Evolutionary conservation across 1,140 invertebrate genomes (phyloP), one percentile per base, ranked within the genome.

Genomic region (Sinonovacula constricta): DNA sequence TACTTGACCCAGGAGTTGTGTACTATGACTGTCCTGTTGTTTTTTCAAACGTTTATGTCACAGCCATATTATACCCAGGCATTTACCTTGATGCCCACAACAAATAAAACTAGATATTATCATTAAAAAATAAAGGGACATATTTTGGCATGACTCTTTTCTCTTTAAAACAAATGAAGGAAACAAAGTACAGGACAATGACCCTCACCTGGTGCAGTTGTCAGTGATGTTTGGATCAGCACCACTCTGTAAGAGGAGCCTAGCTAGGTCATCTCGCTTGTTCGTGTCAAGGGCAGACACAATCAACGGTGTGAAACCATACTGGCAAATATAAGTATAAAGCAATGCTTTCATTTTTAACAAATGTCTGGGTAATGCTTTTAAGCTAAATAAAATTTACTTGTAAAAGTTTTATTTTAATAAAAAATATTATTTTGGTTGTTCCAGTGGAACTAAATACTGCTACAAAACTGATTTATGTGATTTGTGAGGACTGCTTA

Each of bases 241-340:
- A 24, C 31, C 31, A 31, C 60, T 62, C 22, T 69, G 56, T 30
- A 78, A 56, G n/a, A 78, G 30, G 12, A 51, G 31, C 26, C 66
- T 49, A 51, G 75, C 63, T 18, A 62, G 26, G 39, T 69, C 65
- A 63, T 78, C 75, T 53, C 53, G 57, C 57, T 78, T 78, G 31
- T 49, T 30, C n/a, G 53, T 24, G 30, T 70, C 75, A 15, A n/a
- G 39, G n/a, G 70, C 66, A 4, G 75, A 78, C 30, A 78, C 24
- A 51, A 69, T 69, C 28, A 78, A 34, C 3, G 75, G 75, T 18
- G 75, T 78, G 3, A 49, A 15, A 14, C 75, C 75, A 15, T 62
- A 33, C 75, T 78, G 49, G 26, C 65, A 66, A 18, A 56, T 3
- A 57, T 24, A 74, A 4, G 22, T n/a, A 68, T 10, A 34, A 12